Percentiles rank a stretch among this genome's conserved stretches.
Conservation (phyloP, 2,888 invertebrate species). For the Dicyrtomina minuta region DNA sequence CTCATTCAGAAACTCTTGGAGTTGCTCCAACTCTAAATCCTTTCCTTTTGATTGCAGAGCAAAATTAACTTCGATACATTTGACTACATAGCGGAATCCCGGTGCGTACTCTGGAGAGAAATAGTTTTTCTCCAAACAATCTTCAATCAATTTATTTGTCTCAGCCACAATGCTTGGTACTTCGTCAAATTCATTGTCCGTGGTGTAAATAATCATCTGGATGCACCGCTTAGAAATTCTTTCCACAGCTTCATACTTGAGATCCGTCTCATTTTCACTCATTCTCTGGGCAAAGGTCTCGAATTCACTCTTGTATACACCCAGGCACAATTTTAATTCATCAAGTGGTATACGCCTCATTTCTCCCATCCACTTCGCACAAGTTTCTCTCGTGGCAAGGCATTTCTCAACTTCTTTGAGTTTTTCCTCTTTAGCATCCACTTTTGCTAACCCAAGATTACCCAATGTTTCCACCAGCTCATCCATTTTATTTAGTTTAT, state of each 20-base stretch:
- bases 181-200: background rate
- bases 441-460: background rate
- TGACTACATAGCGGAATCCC: background rate
- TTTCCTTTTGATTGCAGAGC: background rate
- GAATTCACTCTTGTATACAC: background rate
- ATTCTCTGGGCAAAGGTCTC: background rate
- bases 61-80: background rate
- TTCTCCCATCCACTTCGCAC: background rate
- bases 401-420: background rate
- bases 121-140: background rate
- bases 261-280: background rate
- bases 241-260: background rate
- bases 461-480: background rate
- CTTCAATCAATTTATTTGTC: background rate
- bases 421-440: background rate
- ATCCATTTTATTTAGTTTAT: background rate
- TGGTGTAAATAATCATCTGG: background rate
- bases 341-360: background rate
- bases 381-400: background rate
- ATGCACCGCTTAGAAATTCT: background rate
- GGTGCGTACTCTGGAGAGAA: conserved; percentile 1
- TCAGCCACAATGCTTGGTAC: background rate
- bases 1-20: background rate
- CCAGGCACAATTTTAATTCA: background rate
- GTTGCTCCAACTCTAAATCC: background rate